Evolutionary conservation across 2,797 vertebrate species (phyloP).

Genomic region (Dromococcyx pavoninus): DNA sequence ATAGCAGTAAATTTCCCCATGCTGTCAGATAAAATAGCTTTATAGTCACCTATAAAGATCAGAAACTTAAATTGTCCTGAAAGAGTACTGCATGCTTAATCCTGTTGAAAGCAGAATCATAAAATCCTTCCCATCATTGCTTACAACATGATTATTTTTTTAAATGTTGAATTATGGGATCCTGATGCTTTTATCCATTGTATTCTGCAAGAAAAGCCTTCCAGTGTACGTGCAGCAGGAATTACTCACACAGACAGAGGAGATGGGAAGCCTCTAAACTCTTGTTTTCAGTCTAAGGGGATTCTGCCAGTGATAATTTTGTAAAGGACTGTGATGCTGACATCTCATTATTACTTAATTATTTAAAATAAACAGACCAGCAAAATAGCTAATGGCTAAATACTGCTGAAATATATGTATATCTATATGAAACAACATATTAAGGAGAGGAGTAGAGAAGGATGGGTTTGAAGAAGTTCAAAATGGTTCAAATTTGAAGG

Average conservation of each 20-base stretch:
- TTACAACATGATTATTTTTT: slow-evolving; percentile 1
- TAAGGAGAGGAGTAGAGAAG: neutral
- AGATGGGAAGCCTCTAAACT: neutral
- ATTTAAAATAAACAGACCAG: neutral
- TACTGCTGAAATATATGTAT: neutral
- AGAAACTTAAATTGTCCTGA: neutral
- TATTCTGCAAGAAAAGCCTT: neutral
- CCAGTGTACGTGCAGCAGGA: neutral
- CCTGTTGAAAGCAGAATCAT: neutral
- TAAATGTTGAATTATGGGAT: neutral
- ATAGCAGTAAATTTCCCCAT: slow-evolving; percentile 33
- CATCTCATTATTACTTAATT: neutral
- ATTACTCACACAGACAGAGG: neutral
- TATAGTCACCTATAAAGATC: slow-evolving; percentile 5
- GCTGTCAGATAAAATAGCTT: slow-evolving; percentile 39
- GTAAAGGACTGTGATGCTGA: neutral
- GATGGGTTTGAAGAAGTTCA: neutral
- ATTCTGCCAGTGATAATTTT: neutral
- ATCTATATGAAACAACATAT: neutral
- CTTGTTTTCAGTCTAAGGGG: neutral
- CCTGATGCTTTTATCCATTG: slow-evolving; percentile 16
- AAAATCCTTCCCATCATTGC: slow-evolving; percentile 1
- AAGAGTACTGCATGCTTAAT: neutral
- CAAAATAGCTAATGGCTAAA: neutral
- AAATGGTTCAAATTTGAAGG: too few species aligned